phyloP scores from a whole-genome alignment of 2,888 invertebrate species.

The Eupeodes latifasciatus region DNA sequence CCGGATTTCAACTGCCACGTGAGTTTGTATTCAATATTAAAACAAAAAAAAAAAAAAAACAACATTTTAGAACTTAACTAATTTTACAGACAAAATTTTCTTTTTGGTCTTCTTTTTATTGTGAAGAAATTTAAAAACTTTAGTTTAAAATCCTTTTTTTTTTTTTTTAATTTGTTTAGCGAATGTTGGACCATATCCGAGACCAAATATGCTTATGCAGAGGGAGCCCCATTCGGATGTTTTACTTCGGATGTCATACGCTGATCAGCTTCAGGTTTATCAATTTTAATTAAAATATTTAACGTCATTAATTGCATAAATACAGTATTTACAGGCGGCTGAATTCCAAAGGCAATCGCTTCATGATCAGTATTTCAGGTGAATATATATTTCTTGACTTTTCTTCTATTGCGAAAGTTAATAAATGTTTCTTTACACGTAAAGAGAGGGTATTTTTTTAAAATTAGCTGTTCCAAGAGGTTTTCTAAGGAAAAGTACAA shows the following conservation, averaged over 20 bases:
- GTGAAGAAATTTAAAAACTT: not conserved
- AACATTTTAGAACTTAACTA: conserved; percentile 28
- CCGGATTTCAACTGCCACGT: conserved; percentile 87
- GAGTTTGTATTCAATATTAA: conserved; percentile 84
- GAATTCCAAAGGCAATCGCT: conserved; percentile 84
- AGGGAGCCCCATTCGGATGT: conserved; percentile 84
- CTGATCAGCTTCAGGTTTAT: conserved; percentile 84
- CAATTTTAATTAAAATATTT: conserved; percentile 80
- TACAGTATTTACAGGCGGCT: conserved; percentile 85
- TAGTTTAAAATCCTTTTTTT: conserved; percentile 33
- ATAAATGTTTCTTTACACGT: not conserved
- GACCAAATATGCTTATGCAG: conserved; percentile 85
- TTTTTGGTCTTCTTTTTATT: not conserved
- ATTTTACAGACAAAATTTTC: conserved; percentile 37
- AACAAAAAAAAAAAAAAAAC: conserved; percentile 5
- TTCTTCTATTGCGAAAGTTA: not conserved
- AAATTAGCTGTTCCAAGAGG: not conserved
- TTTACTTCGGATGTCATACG: conserved; percentile 84
- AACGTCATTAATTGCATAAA: conserved; percentile 84
- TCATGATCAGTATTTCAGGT: conserved; percentile 85
- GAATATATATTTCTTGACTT: conserved; percentile 75
- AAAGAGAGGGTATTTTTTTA: conserved; percentile 23
- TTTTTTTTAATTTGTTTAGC: conserved; percentile 77
- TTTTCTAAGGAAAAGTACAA: too few relatives aligned
- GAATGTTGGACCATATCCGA: conserved; percentile 85